Evolutionary conservation across 2,797 vertebrate genomes (phyloP).

Genomic region (Thamnophis elegans): DNA sequence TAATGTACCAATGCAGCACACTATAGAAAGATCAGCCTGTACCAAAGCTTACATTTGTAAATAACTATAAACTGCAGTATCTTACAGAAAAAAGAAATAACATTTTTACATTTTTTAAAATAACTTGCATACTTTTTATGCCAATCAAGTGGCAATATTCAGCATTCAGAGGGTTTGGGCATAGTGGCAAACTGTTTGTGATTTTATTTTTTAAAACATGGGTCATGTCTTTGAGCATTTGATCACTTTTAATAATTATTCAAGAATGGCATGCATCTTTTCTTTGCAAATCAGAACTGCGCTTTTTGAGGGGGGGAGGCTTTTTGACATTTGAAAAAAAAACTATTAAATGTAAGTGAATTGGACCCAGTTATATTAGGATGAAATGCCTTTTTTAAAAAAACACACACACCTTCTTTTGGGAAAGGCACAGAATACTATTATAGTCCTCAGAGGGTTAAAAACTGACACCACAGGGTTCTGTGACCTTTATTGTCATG

Average conservation of each 20-base stretch:
- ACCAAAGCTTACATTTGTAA: slow-evolving; percentile 96
- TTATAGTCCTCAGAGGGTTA: slow-evolving; percentile 88
- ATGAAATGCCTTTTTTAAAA: slow-evolving; percentile 67
- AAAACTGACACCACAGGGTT: slow-evolving; percentile 76
- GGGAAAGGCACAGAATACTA: slow-evolving; percentile 89
- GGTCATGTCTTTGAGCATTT: slow-evolving; percentile 66
- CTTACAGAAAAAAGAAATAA: slow-evolving; percentile 83
- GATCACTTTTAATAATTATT: slow-evolving; percentile 69
- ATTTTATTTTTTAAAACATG: slow-evolving; percentile 45
- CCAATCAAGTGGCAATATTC: slow-evolving; percentile 73
- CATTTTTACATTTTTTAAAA: slow-evolving; percentile 80
- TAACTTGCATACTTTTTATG: slow-evolving; percentile 87
- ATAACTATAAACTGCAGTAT: slow-evolving; percentile 92
- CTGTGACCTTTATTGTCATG: slow-evolving; percentile 80
- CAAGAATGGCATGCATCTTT: slow-evolving; percentile 71
- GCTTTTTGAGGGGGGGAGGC: slow-evolving; percentile 45
- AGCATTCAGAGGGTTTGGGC: slow-evolving; percentile 75
- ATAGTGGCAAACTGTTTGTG: slow-evolving; percentile 68
- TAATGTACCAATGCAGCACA: slow-evolving; percentile 77
- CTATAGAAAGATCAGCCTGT: slow-evolving; percentile 90
- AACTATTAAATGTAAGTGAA: slow-evolving; percentile 65
- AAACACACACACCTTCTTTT: slow-evolving; percentile 48
- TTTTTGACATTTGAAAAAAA: slow-evolving; percentile 51
- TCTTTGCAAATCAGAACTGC: slow-evolving; percentile 71
- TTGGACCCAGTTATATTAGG: slow-evolving; percentile 72